These are phyloP conservation scores for Chrysopilus asiliformis DNA, from an alignment of 2,888 invertebrate genomes.

Conservation along the genomic window DNA sequence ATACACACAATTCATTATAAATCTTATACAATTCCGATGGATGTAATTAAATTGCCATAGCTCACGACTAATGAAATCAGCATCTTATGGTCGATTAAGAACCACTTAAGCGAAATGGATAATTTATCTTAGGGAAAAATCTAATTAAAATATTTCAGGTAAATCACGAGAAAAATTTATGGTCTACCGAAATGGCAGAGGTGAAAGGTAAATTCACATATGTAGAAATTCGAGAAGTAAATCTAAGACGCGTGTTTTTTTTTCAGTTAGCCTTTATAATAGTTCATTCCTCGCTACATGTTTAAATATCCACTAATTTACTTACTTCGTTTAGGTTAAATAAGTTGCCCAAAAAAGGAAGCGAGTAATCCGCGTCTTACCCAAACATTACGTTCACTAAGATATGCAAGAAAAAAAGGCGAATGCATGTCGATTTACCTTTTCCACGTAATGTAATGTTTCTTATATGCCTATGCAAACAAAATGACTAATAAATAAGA, in stretches of 20 bases:
- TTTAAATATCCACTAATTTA: too few species aligned
- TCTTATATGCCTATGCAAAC: conserved; percentile 17
- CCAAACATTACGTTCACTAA: conserved; percentile 7
- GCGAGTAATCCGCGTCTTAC: too few species aligned
- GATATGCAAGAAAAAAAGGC: conserved; percentile 9
- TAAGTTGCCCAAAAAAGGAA: conserved; percentile 8
- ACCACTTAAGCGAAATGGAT: conserved; percentile 1
- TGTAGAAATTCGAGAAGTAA: too few species aligned
- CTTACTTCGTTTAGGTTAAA: background rate
- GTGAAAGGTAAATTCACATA: conserved; percentile 10
- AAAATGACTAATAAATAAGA: conserved; percentile 21
- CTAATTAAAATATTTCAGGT: conserved; percentile 14
- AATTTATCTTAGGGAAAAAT: conserved; percentile 6
- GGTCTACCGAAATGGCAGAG: conserved; percentile 7
- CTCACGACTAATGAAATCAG: conserved; percentile 8
- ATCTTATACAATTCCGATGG: too few species aligned
- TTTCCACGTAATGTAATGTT: too few species aligned
- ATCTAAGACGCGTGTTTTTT: too few species aligned
- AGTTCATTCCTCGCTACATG: too few species aligned
- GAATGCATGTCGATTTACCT: conserved; percentile 16
- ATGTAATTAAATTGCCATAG: too few species aligned
- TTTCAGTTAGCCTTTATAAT: too few species aligned
- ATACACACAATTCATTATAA: too few species aligned
- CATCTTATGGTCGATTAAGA: background rate
- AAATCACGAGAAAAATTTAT: conserved; percentile 14